Base-by-base conservation (phyloP, 2,888 invertebrate genomes). In the Prosapia bicincta region DNA sequence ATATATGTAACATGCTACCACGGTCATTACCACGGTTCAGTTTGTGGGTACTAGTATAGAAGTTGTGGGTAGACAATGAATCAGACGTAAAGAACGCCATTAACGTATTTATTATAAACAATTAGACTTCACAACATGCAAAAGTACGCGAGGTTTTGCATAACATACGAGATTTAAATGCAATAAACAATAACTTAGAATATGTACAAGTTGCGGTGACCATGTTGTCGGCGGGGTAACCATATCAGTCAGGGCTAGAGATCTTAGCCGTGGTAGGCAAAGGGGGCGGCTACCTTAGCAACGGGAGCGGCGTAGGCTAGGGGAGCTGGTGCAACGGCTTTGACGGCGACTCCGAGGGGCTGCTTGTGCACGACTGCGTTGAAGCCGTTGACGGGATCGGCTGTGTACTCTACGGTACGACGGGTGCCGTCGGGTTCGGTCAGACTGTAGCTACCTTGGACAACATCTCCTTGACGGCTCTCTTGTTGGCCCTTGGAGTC, bases 221-320 rank as follows among this genome's bases (percentile, higher is more conserved):
- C 54, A 20, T 54, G n/a, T n/a, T 9, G 54, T 54, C 54, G 54
- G 20, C 20, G 54, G 54, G 54, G 54, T 20, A 54, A 54, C 20
- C 54, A 20, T 54, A 54, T 20, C 54, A 54, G 54, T 54, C 54
- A 20, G 20, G 2, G 20, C 6, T 5, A 2, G 20, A 54, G 54
- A 54, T 54, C 54, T 54, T 54, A 54, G 20, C 54, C 26, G 81
- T 80, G 75, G 79, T 78, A 77, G 20, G 79, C 78, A 6, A 77
- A 68, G 54, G 78, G 75, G 54, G 75, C 84, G 77, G 86, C 85
- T 72, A 86, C 84, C 79, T 85, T 85, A 78, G 85, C 82, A 78
- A 84, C 85, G 26, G 78, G 76, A 38, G 79, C 79, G 69, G 77
- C 78, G 72, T 78, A 76, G 20, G 79, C 77, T 54, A 78, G 76